phyloP scores from a whole-genome alignment of 2,888 invertebrate genomes.

The Furcula furcula region DNA sequence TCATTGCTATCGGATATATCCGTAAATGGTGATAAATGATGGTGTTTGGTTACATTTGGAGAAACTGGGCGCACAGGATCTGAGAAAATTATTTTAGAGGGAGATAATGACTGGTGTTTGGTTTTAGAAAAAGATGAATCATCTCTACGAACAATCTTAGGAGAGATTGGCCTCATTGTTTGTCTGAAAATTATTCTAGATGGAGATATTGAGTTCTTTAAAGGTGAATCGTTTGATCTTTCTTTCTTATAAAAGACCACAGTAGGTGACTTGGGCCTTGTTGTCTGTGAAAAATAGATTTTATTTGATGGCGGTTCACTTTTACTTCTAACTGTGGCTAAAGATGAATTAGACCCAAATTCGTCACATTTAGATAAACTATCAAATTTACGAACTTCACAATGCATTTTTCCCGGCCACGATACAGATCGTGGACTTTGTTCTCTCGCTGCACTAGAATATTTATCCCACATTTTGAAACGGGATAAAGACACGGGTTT shows the following conservation, averaged over 20 bases:
- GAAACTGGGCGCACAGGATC: conserved; percentile 65
- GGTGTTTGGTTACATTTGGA: conserved; percentile 45
- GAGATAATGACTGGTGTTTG: conserved; percentile 45
- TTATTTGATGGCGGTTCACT: conserved; percentile 84
- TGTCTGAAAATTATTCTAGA: conserved; percentile 56
- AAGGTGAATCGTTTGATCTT: conserved; percentile 27
- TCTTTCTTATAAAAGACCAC: conserved; percentile 62
- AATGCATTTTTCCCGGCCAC: conserved; percentile 82
- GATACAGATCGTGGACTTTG: conserved; percentile 83
- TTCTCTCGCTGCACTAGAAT: conserved; percentile 69
- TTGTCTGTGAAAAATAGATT: conserved; percentile 75
- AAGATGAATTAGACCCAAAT: conserved; percentile 70
- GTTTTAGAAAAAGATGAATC: conserved; percentile 21
- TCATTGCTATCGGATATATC: too few species aligned
- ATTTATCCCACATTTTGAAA: conserved; percentile 85
- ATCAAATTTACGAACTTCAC: conserved; percentile 73
- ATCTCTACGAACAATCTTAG: conserved; percentile 45
- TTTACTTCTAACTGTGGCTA: conserved; percentile 80
- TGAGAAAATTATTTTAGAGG: conserved; percentile 57
- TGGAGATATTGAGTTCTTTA: conserved; percentile 46
- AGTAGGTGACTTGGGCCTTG: conserved; percentile 68
- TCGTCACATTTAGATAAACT: conserved; percentile 65
- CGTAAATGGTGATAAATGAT: conserved; percentile 25
- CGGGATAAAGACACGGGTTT: conserved; percentile 88
- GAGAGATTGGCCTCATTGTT: conserved; percentile 62